Base-by-base conservation (phyloP, 2,888 invertebrate species). In the Spicauda simplicius region DNA sequence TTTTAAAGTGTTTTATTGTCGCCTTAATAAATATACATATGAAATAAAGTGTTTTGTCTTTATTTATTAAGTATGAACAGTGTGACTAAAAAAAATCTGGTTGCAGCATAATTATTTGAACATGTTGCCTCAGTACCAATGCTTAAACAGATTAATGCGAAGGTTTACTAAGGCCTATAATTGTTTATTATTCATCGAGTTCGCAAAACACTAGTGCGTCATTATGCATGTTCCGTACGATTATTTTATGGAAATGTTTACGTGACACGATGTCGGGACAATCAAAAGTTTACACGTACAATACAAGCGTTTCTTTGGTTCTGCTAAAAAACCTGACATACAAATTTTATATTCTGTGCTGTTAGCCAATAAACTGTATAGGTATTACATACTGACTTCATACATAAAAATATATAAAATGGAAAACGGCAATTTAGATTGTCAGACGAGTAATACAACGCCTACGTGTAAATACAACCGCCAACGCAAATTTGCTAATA, bases 1-100 rank as follows among this genome's bases (percentile, higher is more conserved):
- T 74, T 75, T 71, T 72, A 71, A 71, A 72, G 69, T 74, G 75
- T 76, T 69, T 62, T 68, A 67, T 68, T 62, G 56, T 64, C 70
- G 62, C 62, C 60, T 62, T 60, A 70, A 70, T 70, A 68, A 70
- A 70, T 69, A 64, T 61, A 67, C 67, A 69, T 55, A 45, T 45
- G 45, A 45, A 45, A 45, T 7, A 8, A 45, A 45, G n/a, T n/a
- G 45, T 45, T 45, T 45, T 2, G n/a, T 1, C n/a, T n/a, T 45
- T 45, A n/a, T 45, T 45, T 14, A 45, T 45, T 2, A 11, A n/a
- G 5, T 45, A 37, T 12, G 8, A 33, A 8, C 10, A 0, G 33
- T 6, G 8, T 33, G 5, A 25, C 25, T 25, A 25, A 33, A 33
- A 41, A 45, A 45, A 45, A 45, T 45, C 0, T n/a, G 12, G 12